Evolutionary conservation across 2,113 vertebrate genomes (phyloP), one percentile per base, ranked within the genome.

Genomic region (Saguinus midas): DNA sequence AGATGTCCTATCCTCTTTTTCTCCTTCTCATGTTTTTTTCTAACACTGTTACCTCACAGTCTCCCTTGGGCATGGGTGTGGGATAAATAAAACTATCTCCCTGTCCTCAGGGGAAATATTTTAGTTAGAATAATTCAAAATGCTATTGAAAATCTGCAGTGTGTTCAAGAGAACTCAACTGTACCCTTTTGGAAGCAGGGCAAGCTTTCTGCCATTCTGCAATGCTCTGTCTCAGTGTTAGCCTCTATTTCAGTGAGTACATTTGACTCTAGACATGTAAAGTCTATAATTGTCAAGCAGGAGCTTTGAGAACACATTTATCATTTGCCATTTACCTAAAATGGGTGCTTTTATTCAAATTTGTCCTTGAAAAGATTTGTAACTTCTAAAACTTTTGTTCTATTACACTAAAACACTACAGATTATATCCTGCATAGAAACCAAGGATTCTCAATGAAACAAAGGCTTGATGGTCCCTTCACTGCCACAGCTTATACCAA

Each of bases 341-440:
- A 85, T 61, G 40, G 96, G 35, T 66, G 58, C 57, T 92, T 96
- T 85, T 35, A 92, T 95, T 96, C 64, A 94, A 79, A 90, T 52
- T 70, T 89, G 6, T 37, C 61, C 58, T 96, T 92, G 91, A 80
- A 92, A 93, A 87, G 50, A 82, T 32, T 6, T 83, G 8, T 75
- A 75, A 73, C 9, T 45, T 76, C 37, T 66, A 85, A 94, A 92
- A 40, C 37, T 32, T 87, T 92, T 87, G 14, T 75, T 76, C 52
- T 70, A n/a, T 79, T 79, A 82, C 12, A 85, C 35, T 72, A 87
- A 92, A 96, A 55, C 80, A 40, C 14, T 70, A 40, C 1, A 73
- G 40, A 78, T 29, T 88, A 66, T 5, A 68, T 29, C 84, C 1
- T 57, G 8, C 58, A 21, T 7, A 40, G 48, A 32, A 84, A 90